A percentile compares a stretch with the other conserved stretches of the same genome.
These are phyloP conservation scores for Pelusios castaneus DNA, from an alignment of 2,113 vertebrate species.

Conservation along the genomic window DNA sequence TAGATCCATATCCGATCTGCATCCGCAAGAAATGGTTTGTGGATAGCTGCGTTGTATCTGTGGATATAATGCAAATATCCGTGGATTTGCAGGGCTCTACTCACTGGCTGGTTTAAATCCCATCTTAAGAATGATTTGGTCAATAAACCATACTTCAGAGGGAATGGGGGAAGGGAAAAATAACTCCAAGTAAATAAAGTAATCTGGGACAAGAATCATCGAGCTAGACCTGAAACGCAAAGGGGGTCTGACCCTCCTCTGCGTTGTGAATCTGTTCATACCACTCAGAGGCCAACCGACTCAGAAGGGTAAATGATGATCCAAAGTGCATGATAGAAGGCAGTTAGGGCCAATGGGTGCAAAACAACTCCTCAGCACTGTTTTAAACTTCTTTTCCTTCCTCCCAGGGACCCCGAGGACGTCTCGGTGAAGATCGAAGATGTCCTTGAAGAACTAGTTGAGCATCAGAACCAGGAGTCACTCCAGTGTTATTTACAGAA, in stretches of 20 bases:
- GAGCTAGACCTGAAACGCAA: neutral
- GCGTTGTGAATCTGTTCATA: neutral
- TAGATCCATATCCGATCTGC: too few relatives aligned
- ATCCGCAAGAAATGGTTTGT: too few relatives aligned
- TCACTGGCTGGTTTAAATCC: neutral
- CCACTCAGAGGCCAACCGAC: neutral
- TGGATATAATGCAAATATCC: too few relatives aligned
- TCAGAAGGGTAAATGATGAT: neutral
- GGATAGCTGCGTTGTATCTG: too few relatives aligned
- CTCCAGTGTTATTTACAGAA: slow-evolving; percentile 68
- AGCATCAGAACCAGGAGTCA: slow-evolving; percentile 21
- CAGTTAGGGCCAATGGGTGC: neutral
- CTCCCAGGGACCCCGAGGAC: slow-evolving; percentile 60
- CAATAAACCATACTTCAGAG: neutral
- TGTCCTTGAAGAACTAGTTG: slow-evolving; percentile 68
- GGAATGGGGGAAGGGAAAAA: neutral
- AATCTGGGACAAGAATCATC: neutral
- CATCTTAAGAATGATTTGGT: neutral
- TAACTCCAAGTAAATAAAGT: neutral
- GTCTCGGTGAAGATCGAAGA: slow-evolving; percentile 45
- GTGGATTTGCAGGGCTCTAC: too few relatives aligned
- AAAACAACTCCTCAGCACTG: accelerated
- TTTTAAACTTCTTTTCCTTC: neutral
- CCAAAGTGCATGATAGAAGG: neutral
- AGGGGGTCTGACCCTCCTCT: neutral